Evolutionary conservation across 1,140 invertebrate genomes (phyloP), one percentile per base, ranked within the genome.

Genomic region (Apis florea): DNA sequence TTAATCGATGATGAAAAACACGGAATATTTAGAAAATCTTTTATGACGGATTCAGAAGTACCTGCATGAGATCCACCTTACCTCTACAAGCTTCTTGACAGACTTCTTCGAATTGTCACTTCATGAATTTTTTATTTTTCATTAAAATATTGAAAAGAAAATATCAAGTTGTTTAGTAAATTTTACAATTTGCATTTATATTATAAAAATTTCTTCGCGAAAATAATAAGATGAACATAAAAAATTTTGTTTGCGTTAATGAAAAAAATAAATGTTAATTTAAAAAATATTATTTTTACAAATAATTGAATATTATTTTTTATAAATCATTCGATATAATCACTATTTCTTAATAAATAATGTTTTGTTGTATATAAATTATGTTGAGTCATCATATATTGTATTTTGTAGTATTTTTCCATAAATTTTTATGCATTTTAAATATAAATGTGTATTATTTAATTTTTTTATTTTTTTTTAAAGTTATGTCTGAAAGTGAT

Each of bases 31-130:
- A 58, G 40, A 82, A 59, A 64, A 69, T 90, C 83, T 86, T 87
- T 90, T 88, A 85, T 89, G 83, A 85, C 68, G 68, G 67, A 77
- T 77, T 81, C 54, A 70, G 74, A 71, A 81, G 88, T 89, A 90
- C 89, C 89, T 90, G 89, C 86, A 85, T 87, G 82, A 83, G 86
- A 90, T 88, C 87, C 89, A 90, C 89, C 89, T 91, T 89, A 76
- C 47, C 58, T 66, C 66, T 58, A 24, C 72, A 40, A 70, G 77
- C 61, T 82, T 68, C 64, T 85, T 88, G 85, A 87, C 89, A 89
- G 76, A 83, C 81, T 63, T 79, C 53, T 77, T 72, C 56, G 69
- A 75, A 75, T 82, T 89, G 83, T 87, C 85, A 86, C 54, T 53
- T 64, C 61, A 31, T 66, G 53, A 59, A 85, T 83, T 63, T 73